phyloP scores from a whole-genome alignment of 1,140 invertebrate genomes.

The Branchinecta lindahli region DNA sequence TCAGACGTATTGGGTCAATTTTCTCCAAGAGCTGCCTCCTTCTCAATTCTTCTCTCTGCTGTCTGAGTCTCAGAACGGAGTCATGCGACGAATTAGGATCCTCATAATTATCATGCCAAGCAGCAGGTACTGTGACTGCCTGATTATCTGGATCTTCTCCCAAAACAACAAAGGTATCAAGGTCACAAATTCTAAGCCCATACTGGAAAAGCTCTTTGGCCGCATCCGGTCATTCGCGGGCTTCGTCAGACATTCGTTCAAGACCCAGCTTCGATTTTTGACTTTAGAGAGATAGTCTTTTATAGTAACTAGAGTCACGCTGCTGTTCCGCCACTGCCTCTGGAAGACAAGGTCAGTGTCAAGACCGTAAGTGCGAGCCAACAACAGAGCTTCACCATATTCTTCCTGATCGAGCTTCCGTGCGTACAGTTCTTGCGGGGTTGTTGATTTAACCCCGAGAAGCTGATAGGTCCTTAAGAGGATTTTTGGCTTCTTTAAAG shows the following conservation, averaged over 20 bases:
- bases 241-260: conserved; percentile 59
- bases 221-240: conserved; percentile 54
- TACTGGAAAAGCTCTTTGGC: conserved; percentile 54
- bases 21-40: conserved; percentile 20
- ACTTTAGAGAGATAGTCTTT: conserved; percentile 61
- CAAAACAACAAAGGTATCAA: conserved; percentile 42
- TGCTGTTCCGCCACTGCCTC: conserved; percentile 57
- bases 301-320: conserved; percentile 53
- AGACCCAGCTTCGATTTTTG: conserved; percentile 59
- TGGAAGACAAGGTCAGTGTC: conserved; percentile 68
- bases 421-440: conserved; percentile 57
- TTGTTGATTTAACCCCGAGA: conserved; percentile 57
- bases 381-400: conserved; percentile 55
- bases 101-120: background rate
- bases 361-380: conserved; percentile 53
- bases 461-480: conserved; percentile 50
- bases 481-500: conserved; percentile 48
- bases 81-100: background rate
- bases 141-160: conserved; percentile 28
- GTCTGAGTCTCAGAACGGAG: background rate
- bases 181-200: conserved; percentile 50
- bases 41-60: too few relatives aligned
- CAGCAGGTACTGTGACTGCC: too few relatives aligned
- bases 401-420: conserved; percentile 57
- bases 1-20: conserved; percentile 33